These are phyloP conservation scores for Zhuqinia jingwanae DNA, from an alignment of 2,888 invertebrate species.

Conservation along the genomic window DNA sequence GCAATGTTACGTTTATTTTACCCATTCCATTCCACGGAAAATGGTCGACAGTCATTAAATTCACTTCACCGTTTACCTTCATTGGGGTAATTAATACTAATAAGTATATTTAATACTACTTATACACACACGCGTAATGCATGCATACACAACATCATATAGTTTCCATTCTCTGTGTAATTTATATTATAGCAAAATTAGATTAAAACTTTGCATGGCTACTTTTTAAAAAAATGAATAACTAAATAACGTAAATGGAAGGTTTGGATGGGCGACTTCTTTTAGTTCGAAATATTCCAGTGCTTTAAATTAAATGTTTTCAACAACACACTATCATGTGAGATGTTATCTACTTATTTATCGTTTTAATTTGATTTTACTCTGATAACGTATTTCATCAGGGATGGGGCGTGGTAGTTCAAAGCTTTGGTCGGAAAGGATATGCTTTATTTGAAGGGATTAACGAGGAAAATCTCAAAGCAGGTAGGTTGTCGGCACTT, in stretches of 20 bases:
- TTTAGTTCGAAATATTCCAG: too few relatives aligned
- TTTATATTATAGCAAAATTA: too few relatives aligned
- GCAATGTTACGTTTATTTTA: conserved; percentile 68
- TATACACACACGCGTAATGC: neutral
- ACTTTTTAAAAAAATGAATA: too few relatives aligned
- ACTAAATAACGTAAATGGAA: too few relatives aligned
- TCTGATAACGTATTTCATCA: neutral
- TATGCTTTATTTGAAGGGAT: conserved; percentile 45
- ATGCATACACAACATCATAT: neutral
- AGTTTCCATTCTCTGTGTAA: too few relatives aligned
- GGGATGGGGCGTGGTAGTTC: conserved; percentile 58
- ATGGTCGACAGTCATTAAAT: conserved; percentile 70
- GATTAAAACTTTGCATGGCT: too few relatives aligned
- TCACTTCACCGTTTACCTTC: conserved; percentile 69
- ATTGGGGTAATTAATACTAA: conserved; percentile 70
- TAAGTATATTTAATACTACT: neutral
- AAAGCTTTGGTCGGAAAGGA: conserved; percentile 61
- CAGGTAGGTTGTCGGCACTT: conserved; percentile 34
- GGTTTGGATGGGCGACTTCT: too few relatives aligned
- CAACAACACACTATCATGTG: neutral
- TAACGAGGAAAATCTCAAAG: conserved; percentile 31
- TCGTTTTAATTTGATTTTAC: neutral
- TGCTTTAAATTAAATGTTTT: too few relatives aligned
- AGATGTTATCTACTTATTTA: neutral
- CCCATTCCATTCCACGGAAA: conserved; percentile 47